Evolutionary conservation across 1,140 invertebrate species (phyloP).

Genomic region (Stegodyphus dumicola): DNA sequence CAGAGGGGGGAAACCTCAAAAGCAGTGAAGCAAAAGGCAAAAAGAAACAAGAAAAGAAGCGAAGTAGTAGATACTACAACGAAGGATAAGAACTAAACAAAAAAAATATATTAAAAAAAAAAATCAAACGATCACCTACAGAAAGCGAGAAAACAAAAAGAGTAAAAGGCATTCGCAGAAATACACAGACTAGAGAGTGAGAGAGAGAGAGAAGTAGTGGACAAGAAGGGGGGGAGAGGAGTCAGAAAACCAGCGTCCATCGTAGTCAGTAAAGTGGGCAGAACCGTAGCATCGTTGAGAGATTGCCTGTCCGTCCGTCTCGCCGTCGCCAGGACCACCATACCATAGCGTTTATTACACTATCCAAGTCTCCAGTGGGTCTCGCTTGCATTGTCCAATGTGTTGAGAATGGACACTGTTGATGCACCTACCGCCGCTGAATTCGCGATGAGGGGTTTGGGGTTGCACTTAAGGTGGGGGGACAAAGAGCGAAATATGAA

Average conservation of each 20-base stretch:
- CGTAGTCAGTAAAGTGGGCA: slow-evolving; percentile 26
- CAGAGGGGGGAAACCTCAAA: slow-evolving; percentile 11
- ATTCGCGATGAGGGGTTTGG: slow-evolving; percentile 24
- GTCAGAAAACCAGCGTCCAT: slow-evolving; percentile 13
- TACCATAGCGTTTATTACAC: slow-evolving; percentile 13
- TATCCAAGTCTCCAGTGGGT: not conserved
- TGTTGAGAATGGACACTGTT: slow-evolving; percentile 43
- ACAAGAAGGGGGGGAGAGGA: not conserved
- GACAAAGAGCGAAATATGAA: slow-evolving; percentile 23
- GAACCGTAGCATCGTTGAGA: slow-evolving; percentile 1
- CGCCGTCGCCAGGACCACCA: slow-evolving; percentile 17
- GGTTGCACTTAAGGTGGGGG: slow-evolving; percentile 4
- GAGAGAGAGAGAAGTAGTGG: not conserved
- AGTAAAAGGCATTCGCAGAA: slow-evolving; percentile 19
- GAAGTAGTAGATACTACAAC: not conserved
- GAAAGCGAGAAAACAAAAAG: not conserved
- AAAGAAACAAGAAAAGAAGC: not conserved
- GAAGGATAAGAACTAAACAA: not conserved
- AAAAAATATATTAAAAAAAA: not conserved
- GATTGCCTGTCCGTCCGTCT: slow-evolving; percentile 28
- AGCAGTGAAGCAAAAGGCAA: slow-evolving; percentile 8
- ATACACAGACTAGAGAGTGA: slow-evolving; percentile 2
- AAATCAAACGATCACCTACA: slow-evolving; percentile 13
- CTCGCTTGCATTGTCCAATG: slow-evolving; percentile 4
- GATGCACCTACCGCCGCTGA: slow-evolving; percentile 40